Base-by-base conservation (phyloP, 2,888 invertebrate species). In the Drosophila tripunctata region DNA sequence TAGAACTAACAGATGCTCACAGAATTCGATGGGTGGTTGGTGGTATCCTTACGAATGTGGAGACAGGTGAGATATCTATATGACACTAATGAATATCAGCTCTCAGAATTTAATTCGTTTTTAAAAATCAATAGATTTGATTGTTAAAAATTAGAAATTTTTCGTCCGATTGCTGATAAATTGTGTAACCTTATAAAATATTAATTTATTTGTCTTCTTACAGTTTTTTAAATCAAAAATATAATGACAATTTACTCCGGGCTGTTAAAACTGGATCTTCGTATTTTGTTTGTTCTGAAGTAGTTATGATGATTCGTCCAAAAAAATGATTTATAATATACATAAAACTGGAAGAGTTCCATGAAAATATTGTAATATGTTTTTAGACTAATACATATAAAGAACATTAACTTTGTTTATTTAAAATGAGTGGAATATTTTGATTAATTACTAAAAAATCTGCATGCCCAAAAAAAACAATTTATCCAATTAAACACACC, bases 401-500 rank as follows among this genome's bases (percentile, higher is more conserved):
- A 12, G 12, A 2, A 12, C 0, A 2, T n/a, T 12, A 3, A 21
- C 6, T n/a, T 19, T 22, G 1, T 3, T 0, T n/a, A 4, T 2
- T 3, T 10, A 8, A n/a, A 43, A 12, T 21, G 12, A n/a, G n/a
- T 12, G 19, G 0, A 21, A 43, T 8, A 14, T 8, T 24, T 36
- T 22, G 3, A 30, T n/a, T n/a, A n/a, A 12, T 40, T 8, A 4
- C 12, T 33, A 36, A 15, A 40, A 17, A n/a, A n/a, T n/a, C n/a
- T n/a, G n/a, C n/a, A n/a, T n/a, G n/a, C n/a, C 19, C 22, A n/a
- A n/a, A n/a, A n/a, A n/a, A n/a, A 43, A 43, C 56, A 14, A 17
- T 35, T 48, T n/a, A 68, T 68, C 66, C 63, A 63, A 64, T 62
- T 50, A 66, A 55, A 19, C 41, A 35, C 56, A 52, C 44, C 22